Percentiles rank a stretch among this genome's conserved stretches.
Evolutionary conservation across 2,888 invertebrate species (phyloP).

Genomic region (Drosophila anomelani): DNA sequence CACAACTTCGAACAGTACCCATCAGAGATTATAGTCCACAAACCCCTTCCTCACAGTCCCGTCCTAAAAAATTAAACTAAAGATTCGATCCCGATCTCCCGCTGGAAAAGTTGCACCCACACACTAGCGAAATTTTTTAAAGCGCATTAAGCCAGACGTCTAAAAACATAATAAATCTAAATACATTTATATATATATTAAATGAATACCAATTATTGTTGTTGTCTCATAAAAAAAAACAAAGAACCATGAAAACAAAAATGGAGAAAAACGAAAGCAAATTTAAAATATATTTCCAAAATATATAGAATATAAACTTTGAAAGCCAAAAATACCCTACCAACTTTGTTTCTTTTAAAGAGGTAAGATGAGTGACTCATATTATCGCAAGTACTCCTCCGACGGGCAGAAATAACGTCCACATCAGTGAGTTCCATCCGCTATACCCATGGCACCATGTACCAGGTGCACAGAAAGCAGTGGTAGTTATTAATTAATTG

Average conservation of each 20-base stretch:
- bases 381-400: background rate
- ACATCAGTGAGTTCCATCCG: too few species aligned
- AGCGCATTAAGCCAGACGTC: conserved; percentile 52
- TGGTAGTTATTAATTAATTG: too few species aligned
- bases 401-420: too few species aligned
- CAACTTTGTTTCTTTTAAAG: conserved; percentile 8
- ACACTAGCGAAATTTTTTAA: conserved; percentile 78
- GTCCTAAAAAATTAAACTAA: conserved; percentile 12
- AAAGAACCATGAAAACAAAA: conserved; percentile 34
- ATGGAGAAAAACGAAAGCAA: conserved; percentile 49
- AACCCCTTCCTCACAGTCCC: background rate
- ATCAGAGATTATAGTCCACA: conserved; percentile 10
- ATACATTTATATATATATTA: conserved; percentile 78
- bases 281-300: conserved; percentile 55
- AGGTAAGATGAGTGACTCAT: background rate
- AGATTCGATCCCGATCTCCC: conserved; percentile 3
- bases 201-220: conserved; percentile 77
- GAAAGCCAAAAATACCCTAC: conserved; percentile 42
- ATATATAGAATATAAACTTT: conserved; percentile 56
- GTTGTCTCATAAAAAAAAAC: conserved; percentile 73
- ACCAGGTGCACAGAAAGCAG: background rate
- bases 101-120: conserved; percentile 56
- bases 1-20: conserved; percentile 8
- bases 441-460: background rate
- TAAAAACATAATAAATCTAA: conserved; percentile 42